Conservation (phyloP, 2,797 vertebrate species). For the Falco columbarius region DNA sequence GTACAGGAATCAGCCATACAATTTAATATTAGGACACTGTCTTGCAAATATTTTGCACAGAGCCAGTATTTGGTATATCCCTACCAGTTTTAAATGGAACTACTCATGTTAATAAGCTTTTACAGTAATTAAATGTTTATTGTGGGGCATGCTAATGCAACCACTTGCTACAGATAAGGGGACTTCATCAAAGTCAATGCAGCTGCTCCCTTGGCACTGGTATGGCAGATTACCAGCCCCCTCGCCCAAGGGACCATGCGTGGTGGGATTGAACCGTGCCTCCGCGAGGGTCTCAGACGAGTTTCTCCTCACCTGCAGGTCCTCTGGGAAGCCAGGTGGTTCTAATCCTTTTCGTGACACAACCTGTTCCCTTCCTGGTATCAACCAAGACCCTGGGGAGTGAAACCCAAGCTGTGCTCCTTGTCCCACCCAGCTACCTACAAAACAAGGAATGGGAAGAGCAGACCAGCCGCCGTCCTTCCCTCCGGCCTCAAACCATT, state of each 20-base stretch:
- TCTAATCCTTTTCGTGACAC: neutral
- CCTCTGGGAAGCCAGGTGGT: neutral
- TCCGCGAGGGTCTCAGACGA: fast-evolving
- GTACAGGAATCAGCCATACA: too few relatives aligned
- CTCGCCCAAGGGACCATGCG: neutral
- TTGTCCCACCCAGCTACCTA: neutral
- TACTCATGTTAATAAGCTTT: neutral
- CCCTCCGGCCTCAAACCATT: fast-evolving
- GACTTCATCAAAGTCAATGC: neutral
- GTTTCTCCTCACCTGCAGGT: neutral
- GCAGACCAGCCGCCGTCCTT: neutral
- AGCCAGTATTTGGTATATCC: neutral
- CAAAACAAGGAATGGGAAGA: neutral
- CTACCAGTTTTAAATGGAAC: neutral
- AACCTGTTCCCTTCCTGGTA: neutral
- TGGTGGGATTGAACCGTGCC: fast-evolving
- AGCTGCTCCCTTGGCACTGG: neutral
- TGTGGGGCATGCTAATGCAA: neutral
- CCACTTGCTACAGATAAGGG: neutral
- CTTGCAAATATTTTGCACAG: neutral
- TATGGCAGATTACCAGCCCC: fast-evolving
- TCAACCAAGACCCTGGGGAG: neutral
- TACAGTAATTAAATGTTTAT: neutral
- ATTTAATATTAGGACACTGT: neutral
- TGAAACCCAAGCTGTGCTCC: fast-evolving